These are phyloP conservation scores for Barypeithes pellucidus DNA, from an alignment of 2,888 invertebrate species.

Conservation along the genomic window DNA sequence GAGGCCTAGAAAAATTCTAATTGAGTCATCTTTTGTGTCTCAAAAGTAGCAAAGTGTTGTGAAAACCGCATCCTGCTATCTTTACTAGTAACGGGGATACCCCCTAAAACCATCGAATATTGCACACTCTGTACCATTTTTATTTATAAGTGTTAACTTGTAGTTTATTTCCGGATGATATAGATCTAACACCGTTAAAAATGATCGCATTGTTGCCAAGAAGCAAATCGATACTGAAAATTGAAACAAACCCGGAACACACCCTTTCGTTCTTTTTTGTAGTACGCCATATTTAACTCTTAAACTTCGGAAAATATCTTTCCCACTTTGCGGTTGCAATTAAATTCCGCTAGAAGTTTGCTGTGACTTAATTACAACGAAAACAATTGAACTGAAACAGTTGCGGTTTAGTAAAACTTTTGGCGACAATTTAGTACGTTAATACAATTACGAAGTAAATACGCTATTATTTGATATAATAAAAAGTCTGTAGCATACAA, in stretches of 20 bases:
- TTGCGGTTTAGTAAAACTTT: background rate
- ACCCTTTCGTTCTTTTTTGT: background rate
- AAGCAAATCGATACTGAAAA: background rate
- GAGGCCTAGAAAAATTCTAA: no score
- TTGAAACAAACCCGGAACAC: no score
- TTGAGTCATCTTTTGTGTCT: no score
- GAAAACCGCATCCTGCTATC: no score
- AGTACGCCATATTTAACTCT: background rate
- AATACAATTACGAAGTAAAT: background rate
- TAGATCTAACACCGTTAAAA: no score
- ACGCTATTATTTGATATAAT: background rate
- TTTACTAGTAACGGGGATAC: no score
- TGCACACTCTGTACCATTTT: no score
- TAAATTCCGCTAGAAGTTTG: constrained; percentile 8
- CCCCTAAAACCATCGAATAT: no score
- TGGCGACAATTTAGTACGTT: background rate
- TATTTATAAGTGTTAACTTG: no score
- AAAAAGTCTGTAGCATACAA: background rate
- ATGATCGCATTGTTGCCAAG: no score
- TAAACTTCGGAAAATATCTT: constrained; percentile 4
- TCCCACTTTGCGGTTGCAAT: constrained; percentile 1
- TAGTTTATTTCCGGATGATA: no score
- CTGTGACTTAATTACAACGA: constrained; percentile 6
- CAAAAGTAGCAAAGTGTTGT: no score
- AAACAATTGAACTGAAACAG: constrained; percentile 12